These are phyloP conservation scores for Macrochelys suwanniensis DNA, from an alignment of 2,797 vertebrate species.

Conservation along the genomic window DNA sequence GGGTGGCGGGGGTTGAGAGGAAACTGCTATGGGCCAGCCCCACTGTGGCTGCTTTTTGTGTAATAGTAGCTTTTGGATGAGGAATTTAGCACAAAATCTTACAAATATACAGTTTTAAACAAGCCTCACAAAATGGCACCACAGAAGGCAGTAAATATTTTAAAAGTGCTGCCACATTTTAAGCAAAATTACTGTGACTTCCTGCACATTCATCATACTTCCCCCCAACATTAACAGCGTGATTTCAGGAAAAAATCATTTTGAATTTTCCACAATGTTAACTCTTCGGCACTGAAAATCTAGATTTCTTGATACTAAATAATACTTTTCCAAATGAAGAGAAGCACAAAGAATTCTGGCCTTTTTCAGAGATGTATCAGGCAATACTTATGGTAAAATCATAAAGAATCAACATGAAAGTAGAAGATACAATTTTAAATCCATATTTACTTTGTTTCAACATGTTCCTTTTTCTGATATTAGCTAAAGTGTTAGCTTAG, in stretches of 20 bases:
- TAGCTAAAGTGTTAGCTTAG: not conserved
- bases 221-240: not conserved
- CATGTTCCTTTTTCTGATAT: not conserved
- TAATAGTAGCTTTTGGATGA: not conserved
- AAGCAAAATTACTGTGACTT: not conserved
- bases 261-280: not conserved
- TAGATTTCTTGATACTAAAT: not conserved
- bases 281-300: not conserved
- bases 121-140: accelerated
- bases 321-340: not conserved
- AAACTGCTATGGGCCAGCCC: not conserved
- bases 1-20: not conserved
- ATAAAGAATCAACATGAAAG: not conserved
- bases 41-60: not conserved
- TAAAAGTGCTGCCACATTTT: not conserved
- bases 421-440: not conserved
- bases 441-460: not conserved
- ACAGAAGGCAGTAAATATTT: not conserved
- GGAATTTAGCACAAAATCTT: not conserved
- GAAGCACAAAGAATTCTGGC: not conserved
- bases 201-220: not conserved
- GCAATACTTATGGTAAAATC: not conserved
- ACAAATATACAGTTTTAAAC: not conserved
- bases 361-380: slow-evolving; percentile 1
- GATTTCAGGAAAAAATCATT: not conserved